Conservation (phyloP, 2,113 vertebrate species). For the Aegithalos caudatus region DNA sequence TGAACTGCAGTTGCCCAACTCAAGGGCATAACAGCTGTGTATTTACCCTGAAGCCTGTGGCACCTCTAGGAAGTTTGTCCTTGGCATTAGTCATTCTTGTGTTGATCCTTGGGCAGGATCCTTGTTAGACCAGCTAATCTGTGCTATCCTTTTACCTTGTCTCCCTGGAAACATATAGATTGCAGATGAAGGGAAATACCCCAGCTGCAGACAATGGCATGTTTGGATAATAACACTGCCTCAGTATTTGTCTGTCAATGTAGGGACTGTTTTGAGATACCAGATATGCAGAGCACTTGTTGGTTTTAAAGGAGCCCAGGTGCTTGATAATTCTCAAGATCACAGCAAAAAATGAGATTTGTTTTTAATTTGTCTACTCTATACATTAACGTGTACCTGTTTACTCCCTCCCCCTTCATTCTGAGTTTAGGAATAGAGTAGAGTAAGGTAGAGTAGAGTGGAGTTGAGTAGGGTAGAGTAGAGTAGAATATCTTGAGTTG, state of each 20-base stretch:
- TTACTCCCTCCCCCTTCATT: neutral
- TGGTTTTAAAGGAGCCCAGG: neutral
- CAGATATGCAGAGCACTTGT: neutral
- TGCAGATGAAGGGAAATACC: neutral
- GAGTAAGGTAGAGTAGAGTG: neutral
- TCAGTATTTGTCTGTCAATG: neutral
- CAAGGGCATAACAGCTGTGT: neutral
- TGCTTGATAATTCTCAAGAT: neutral
- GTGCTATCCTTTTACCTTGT: neutral
- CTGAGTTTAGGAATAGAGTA: neutral
- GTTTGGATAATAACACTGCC: neutral
- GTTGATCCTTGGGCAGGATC: neutral
- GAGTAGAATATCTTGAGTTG: neutral
- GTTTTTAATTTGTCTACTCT: neutral
- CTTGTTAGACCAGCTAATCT: neutral
- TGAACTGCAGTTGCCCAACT: neutral
- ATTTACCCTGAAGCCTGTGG: neutral
- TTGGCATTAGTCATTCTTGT: accelerated
- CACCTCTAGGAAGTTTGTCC: neutral
- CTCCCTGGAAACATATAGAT: neutral
- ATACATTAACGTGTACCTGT: neutral
- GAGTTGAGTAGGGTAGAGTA: neutral
- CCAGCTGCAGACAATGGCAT: neutral
- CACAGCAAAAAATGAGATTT: neutral
- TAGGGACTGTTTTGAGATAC: neutral